Conservation (phyloP, 2,888 invertebrate genomes). For the Trissolcus japonicus region DNA sequence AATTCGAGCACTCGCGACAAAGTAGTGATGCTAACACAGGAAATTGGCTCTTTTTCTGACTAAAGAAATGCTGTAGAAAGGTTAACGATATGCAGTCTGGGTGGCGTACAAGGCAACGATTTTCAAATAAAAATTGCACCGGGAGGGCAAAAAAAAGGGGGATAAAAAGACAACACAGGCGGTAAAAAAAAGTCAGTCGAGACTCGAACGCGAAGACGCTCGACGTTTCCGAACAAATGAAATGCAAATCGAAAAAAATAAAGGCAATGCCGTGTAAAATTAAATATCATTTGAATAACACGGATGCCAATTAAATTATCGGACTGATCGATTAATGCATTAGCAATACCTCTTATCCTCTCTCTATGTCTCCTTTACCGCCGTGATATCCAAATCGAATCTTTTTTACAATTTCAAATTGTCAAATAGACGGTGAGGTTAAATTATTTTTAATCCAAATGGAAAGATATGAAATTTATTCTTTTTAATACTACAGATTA, state of each 20-base stretch:
- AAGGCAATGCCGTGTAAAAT: slow-evolving; percentile 74
- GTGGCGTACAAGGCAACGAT: slow-evolving; percentile 65
- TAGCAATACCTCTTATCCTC: slow-evolving; percentile 57
- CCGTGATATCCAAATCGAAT: slow-evolving; percentile 16
- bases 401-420: no score
- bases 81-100: slow-evolving; percentile 70
- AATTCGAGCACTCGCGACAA: slow-evolving; percentile 42
- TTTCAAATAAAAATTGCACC: slow-evolving; percentile 64
- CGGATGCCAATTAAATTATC: slow-evolving; percentile 71
- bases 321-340: slow-evolving; percentile 69
- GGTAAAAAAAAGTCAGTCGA: slow-evolving; percentile 48
- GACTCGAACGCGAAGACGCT: slow-evolving; percentile 52
- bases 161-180: slow-evolving; percentile 10
- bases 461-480: no score
- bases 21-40: slow-evolving; percentile 45
- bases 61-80: slow-evolving; percentile 59
- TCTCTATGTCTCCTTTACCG: not conserved
- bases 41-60: slow-evolving; percentile 56
- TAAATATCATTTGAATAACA: slow-evolving; percentile 74
- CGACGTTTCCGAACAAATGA: slow-evolving; percentile 69
- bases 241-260: slow-evolving; percentile 73
- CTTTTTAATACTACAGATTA: no score
- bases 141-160: not conserved
- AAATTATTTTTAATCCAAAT: no score
- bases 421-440: no score